Base-by-base conservation (phyloP, 2,888 invertebrate genomes). In the Drosophila melanosoma region DNA sequence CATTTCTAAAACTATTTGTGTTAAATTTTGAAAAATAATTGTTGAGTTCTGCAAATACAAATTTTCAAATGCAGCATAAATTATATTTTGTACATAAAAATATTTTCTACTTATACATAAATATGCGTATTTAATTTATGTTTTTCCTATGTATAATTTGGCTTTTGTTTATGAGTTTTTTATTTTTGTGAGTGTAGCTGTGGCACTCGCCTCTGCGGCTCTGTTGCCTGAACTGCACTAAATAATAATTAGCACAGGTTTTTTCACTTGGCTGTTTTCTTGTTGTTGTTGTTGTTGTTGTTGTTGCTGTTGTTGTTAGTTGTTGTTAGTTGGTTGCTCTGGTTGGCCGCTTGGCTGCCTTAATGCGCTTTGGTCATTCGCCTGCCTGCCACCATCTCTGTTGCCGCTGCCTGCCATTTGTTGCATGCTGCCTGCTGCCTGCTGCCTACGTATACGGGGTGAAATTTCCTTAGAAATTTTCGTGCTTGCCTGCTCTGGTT, bases 231-330 rank as follows among this genome's bases (percentile, higher is more conserved):
- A 83, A 74, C 78, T 83, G 87, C 86, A 87, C 90, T 91, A 91
- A 90, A 90, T 91, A 91, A 90, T 90, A 90, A 90, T 90, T 90
- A 90, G 90, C 91, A 88, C 91, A 91, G 90, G 91, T 90, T 90
- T 87, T 78, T 59, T 62, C 29, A 58, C 58, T 58, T 40, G 29
- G 29, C 52, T 62, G 38, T 74, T 70, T 23, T 23, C 59, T 56
- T 69, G 62, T 61, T 51, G 68, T 52, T 67, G 70, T 61, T 66
- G 66, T 54, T 75, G 74, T 74, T 78, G 76, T 53, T 57, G 33
- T 67, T 66, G 51, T 23, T 66, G 58, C 56, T 77, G 75, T 75
- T 82, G 63, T 45, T 65, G 35, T 69, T 69, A 64, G 63, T 45
- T 65, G 35, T 69, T 69, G 66, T 38, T 76, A 61, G 57, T 52